Percentiles rank a stretch among this genome's conserved stretches.
Evolutionary conservation across 2,888 invertebrate species (phyloP).

Genomic region (Mythimna loreyi): DNA sequence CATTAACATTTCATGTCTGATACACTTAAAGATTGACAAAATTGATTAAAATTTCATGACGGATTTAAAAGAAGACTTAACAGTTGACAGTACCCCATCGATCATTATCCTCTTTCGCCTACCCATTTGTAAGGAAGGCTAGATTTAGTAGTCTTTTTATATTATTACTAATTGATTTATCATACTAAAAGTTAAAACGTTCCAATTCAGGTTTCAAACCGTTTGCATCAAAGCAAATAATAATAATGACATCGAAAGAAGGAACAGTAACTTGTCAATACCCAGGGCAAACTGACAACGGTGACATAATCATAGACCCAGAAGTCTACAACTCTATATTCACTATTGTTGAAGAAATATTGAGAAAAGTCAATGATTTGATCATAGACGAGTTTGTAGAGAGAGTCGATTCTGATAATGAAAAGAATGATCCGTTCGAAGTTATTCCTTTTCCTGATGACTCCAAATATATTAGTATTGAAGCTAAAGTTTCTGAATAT

Average conservation of each 20-base stretch:
- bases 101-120: background rate
- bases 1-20: no score
- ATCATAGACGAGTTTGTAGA: conserved; percentile 28
- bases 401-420: conserved; percentile 61
- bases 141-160: no score
- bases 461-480: conserved; percentile 55
- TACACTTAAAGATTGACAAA: no score
- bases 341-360: conserved; percentile 76
- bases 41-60: no score
- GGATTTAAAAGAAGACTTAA: no score
- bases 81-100: no score
- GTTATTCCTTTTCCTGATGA: conserved; percentile 72
- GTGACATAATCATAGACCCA: conserved; percentile 23
- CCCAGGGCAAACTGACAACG: conserved; percentile 36
- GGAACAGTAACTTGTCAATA: conserved; percentile 76
- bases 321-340: conserved; percentile 65
- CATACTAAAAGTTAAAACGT: background rate
- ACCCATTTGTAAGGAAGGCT: background rate
- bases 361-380: conserved; percentile 77
- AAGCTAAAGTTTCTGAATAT: conserved; percentile 70
- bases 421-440: conserved; percentile 76
- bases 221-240: conserved; percentile 83
- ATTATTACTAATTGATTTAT: background rate
- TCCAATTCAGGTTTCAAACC: conserved; percentile 82
- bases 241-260: conserved; percentile 78